Conservation (phyloP, 2,797 vertebrate species). For the Molossus alvarezi region DNA sequence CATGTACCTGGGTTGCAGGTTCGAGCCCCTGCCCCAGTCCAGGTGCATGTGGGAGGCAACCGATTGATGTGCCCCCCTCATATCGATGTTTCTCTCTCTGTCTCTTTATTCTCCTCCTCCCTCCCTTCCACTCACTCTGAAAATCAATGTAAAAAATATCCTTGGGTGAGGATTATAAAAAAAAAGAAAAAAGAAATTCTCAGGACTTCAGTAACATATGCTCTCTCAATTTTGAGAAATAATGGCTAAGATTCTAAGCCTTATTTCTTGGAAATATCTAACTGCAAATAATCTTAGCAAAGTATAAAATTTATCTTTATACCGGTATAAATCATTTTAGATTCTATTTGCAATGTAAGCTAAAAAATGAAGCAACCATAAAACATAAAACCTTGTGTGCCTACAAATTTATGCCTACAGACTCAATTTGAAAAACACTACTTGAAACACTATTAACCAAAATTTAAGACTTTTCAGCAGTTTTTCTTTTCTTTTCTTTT, state of each 20-base stretch:
- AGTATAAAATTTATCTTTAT: slow-evolving; percentile 41
- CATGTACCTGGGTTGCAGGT: too few species aligned
- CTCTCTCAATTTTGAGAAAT: slow-evolving; percentile 40
- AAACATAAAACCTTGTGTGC: not conserved
- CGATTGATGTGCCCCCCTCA: too few species aligned
- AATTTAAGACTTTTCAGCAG: not conserved
- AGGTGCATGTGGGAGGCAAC: too few species aligned
- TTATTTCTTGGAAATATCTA: not conserved
- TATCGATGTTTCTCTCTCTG: too few species aligned
- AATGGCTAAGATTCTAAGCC: not conserved
- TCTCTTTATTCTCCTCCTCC: too few species aligned
- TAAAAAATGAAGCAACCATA: not conserved
- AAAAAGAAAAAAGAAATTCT: not conserved
- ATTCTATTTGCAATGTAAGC: not conserved
- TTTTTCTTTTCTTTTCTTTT: not conserved
- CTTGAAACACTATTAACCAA: slow-evolving; percentile 4
- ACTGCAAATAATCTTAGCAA: not conserved
- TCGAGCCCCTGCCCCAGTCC: too few species aligned
- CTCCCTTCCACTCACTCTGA: too few species aligned
- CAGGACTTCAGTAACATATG: not conserved
- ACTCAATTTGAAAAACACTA: not conserved
- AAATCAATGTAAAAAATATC: too few species aligned
- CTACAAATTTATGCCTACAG: not conserved
- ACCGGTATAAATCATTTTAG: not conserved
- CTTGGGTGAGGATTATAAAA: too few species aligned